These are phyloP conservation scores for Megathymus violae DNA, from an alignment of 1,140 invertebrate species.

Conservation along the genomic window DNA sequence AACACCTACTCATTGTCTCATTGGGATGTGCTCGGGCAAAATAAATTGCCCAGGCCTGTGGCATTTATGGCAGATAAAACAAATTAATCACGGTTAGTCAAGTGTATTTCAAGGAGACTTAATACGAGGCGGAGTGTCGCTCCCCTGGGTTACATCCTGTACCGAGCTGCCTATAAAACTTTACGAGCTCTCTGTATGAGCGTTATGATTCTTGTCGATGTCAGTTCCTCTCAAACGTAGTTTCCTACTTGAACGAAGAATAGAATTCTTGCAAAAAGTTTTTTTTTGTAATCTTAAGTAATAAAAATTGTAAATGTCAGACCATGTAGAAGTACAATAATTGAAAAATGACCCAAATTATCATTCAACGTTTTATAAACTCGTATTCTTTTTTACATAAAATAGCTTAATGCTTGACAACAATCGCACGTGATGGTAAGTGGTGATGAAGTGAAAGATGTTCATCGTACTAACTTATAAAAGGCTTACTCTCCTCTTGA, in stretches of 20 bases:
- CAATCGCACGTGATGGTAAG: too few species aligned
- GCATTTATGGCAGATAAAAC: conserved; percentile 61
- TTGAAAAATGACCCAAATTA: too few species aligned
- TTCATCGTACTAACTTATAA: too few species aligned
- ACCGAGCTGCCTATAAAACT: conserved; percentile 69
- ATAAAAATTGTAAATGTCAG: neutral
- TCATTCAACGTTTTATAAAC: too few species aligned
- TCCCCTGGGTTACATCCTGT: conserved; percentile 61
- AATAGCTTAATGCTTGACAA: too few species aligned
- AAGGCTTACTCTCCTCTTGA: too few species aligned
- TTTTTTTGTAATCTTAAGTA: too few species aligned
- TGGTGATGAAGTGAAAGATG: too few species aligned
- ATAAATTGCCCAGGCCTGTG: conserved; percentile 49
- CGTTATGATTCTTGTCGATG: conserved; percentile 64
- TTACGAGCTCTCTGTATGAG: conserved; percentile 72
- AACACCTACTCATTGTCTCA: conserved; percentile 24
- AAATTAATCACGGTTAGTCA: conserved; percentile 78
- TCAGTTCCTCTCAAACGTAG: conserved; percentile 55
- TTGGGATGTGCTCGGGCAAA: conserved; percentile 38
- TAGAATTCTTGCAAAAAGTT: conserved; percentile 32
- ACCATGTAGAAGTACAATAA: neutral
- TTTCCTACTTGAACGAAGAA: conserved; percentile 59
- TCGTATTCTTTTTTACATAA: too few species aligned
- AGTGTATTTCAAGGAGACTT: conserved; percentile 65
- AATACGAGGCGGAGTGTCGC: conserved; percentile 52